Percentiles rank a stretch among this genome's conserved stretches.
Evolutionary conservation across 2,113 vertebrate genomes (phyloP).

Genomic region (Lepus americanus): DNA sequence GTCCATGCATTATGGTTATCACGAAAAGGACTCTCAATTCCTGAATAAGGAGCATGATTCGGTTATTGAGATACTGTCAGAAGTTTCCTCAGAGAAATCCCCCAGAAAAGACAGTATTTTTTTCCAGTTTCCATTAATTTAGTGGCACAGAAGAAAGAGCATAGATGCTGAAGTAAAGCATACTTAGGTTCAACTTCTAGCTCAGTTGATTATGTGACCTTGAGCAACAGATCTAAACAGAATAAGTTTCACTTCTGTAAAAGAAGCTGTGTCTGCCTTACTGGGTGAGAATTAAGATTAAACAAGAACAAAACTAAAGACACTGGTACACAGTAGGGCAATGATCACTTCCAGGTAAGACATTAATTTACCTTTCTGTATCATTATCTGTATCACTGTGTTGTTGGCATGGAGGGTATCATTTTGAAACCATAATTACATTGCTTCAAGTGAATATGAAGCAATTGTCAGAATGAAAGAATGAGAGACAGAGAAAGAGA

Average conservation of each 20-base stretch:
- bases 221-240: neutral
- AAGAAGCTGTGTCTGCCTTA: neutral
- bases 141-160: neutral
- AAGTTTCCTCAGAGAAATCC: neutral
- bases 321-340: neutral
- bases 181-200: neutral
- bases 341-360: neutral
- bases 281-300: neutral
- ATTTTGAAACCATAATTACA: neutral
- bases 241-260: neutral
- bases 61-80: neutral
- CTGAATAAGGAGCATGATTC: neutral
- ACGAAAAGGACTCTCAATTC: conserved; percentile 14
- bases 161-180: neutral
- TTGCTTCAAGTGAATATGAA: conserved; percentile 19
- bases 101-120: no score
- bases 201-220: neutral
- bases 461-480: neutral
- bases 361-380: neutral
- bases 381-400: neutral
- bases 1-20: neutral
- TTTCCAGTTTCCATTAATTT: neutral
- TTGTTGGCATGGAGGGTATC: neutral
- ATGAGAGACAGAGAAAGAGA: neutral
- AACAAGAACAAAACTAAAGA: conserved; percentile 31